phyloP scores from a whole-genome alignment of 2,113 vertebrate genomes.

The Spilogale gracilis region DNA sequence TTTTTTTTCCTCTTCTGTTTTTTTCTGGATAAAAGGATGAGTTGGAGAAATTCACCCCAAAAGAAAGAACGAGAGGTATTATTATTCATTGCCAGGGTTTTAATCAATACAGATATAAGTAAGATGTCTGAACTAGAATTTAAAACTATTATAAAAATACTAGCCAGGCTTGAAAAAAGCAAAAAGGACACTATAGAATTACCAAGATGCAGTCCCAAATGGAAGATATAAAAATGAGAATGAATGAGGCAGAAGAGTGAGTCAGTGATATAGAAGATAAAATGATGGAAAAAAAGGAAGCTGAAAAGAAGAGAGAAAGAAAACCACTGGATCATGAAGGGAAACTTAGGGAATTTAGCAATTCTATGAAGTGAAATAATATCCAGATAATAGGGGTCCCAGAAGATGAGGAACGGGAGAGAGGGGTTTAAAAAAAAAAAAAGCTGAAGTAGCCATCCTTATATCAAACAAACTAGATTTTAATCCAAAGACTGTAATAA shows the following conservation, averaged over 20 bases:
- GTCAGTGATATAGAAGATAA: neutral
- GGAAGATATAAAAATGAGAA: neutral
- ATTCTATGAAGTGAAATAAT: neutral
- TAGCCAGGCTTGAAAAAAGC: neutral
- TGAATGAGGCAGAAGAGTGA: neutral
- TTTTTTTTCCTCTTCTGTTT: neutral
- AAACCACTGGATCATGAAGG: neutral
- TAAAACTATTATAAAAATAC: neutral
- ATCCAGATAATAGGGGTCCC: neutral
- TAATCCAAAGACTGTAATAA: too few species aligned
- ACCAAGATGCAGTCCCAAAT: neutral
- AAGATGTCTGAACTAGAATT: neutral
- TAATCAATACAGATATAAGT: neutral
- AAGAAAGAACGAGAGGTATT: neutral
- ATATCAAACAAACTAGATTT: too few species aligned
- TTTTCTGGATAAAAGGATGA: neutral
- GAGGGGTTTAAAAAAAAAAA: neutral
- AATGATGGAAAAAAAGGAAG: neutral
- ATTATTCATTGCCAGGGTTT: neutral
- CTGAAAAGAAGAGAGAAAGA: neutral
- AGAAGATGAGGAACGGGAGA: neutral
- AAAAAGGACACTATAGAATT: neutral
- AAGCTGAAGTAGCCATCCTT: too few species aligned
- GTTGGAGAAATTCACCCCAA: neutral
- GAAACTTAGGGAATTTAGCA: neutral